These are phyloP conservation scores for Halcyon senegalensis DNA, from an alignment of 2,113 vertebrate species.

Conservation along the genomic window DNA sequence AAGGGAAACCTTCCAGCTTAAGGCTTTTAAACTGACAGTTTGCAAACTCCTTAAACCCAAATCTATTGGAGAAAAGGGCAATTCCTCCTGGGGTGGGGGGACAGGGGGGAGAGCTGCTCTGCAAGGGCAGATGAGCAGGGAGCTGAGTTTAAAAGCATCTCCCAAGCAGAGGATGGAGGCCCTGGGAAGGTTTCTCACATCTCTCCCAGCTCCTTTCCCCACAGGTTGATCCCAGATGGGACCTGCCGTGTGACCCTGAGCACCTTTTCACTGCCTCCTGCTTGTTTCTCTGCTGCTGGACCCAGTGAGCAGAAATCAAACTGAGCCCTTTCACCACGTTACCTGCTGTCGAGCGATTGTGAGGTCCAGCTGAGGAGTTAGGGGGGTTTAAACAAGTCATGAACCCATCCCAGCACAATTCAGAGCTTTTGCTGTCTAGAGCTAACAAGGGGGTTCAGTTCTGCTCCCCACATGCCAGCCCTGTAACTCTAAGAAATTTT, in stretches of 20 bases:
- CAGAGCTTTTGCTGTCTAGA: background rate
- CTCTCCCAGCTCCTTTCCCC: background rate
- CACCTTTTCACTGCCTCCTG: background rate
- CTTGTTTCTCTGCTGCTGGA: background rate
- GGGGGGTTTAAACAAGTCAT: background rate
- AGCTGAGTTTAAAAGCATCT: background rate
- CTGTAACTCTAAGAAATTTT: background rate
- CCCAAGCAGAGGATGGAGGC: background rate
- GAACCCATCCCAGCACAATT: background rate
- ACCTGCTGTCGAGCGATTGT: accelerated
- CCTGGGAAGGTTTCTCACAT: background rate
- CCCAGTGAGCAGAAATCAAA: background rate
- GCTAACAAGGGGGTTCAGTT: background rate
- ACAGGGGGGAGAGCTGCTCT: background rate
- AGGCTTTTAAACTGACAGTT: background rate
- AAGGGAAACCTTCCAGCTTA: background rate
- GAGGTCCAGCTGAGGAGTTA: background rate
- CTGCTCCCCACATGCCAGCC: no score
- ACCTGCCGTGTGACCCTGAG: background rate
- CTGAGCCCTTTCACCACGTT: background rate
- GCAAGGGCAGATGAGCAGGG: background rate
- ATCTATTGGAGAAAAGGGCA: background rate
- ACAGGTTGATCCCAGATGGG: background rate
- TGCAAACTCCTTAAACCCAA: background rate
- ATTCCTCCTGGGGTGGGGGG: background rate